Evolutionary conservation across 1,140 invertebrate species (phyloP).

Genomic region (Drosophila pectinifera): DNA sequence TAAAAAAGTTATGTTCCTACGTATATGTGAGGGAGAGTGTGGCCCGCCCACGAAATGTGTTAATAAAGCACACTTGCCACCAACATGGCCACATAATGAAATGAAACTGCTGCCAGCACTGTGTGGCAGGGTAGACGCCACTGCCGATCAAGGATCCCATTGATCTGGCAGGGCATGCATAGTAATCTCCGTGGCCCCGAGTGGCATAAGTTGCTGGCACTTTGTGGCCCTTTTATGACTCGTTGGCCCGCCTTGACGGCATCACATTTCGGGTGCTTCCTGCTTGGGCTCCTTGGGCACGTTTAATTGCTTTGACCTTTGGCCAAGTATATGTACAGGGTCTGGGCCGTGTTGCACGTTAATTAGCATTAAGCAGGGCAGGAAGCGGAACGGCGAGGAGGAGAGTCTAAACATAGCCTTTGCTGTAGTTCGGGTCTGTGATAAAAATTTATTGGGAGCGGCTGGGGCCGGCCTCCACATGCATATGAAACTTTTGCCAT

Average conservation of each 20-base stretch:
- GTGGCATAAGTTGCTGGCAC: slow-evolving; percentile 55
- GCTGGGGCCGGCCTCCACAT: slow-evolving; percentile 15
- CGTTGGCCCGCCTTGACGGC: slow-evolving; percentile 36
- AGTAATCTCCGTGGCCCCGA: background rate
- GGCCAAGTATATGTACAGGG: slow-evolving; percentile 55
- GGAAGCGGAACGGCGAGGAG: slow-evolving; percentile 27
- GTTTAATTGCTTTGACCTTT: slow-evolving; percentile 81
- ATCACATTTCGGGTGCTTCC: slow-evolving; percentile 34
- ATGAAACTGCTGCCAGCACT: slow-evolving; percentile 63
- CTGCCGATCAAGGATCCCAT: background rate
- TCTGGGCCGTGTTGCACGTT: slow-evolving; percentile 73
- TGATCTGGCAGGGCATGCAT: slow-evolving; percentile 14
- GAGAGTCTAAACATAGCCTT: slow-evolving; percentile 24
- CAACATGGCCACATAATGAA: slow-evolving; percentile 80
- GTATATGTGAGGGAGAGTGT: slow-evolving; percentile 6
- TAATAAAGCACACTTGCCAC: slow-evolving; percentile 84
- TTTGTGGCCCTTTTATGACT: slow-evolving; percentile 70
- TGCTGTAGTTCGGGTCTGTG: slow-evolving; percentile 41
- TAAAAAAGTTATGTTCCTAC: slow-evolving; percentile 72
- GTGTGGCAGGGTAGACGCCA: slow-evolving; percentile 3
- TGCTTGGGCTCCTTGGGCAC: slow-evolving; percentile 41
- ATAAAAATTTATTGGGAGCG: slow-evolving; percentile 72
- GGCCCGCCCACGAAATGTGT: slow-evolving; percentile 67
- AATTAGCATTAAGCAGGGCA: slow-evolving; percentile 75
- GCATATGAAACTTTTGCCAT: slow-evolving; percentile 67